Base-by-base conservation (phyloP, 2,888 invertebrate species). In the Salpingus planirostris region DNA sequence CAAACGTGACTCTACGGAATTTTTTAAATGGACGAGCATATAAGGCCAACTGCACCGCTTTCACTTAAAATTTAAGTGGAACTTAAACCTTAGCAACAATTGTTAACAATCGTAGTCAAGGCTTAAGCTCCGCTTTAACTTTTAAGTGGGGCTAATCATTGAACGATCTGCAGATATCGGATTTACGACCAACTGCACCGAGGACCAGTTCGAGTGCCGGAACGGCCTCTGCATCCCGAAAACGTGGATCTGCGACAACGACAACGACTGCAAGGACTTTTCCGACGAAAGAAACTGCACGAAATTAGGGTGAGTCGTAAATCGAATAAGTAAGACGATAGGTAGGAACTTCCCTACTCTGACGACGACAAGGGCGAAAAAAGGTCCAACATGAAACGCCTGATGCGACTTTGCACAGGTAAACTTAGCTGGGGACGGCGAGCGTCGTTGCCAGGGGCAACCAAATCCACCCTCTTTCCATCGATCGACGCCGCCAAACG, bases 261-360 rank as follows among this genome's bases (percentile, higher is more conserved):
- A 85, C 54, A 79, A 83, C 57, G 87, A 88, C 57, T 88, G 87
- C 54, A 77, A 77, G 29, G 87, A 87, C 54, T 78, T 73, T 53
- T 80, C 84, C 0, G 87, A 88, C 49, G 87, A 88, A 59, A 57
- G 67, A 11, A 80, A 82, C 64, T 86, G 85, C 59, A 78, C 78
- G 11, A 74, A 73, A 52, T 68, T 67, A 38, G 73, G 70, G 79
- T 80, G 54, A 75, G 76, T n/a, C n/a, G n/a, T n/a, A n/a, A n/a
- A n/a, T n/a, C n/a, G n/a, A n/a, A n/a, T n/a, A n/a, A n/a, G n/a
- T n/a, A n/a, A n/a, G n/a, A n/a, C n/a, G n/a, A n/a, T n/a, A n/a
- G n/a, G n/a, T n/a, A n/a, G n/a, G n/a, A n/a, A n/a, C n/a, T n/a
- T n/a, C n/a, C n/a, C n/a, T n/a, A n/a, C n/a, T n/a, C n/a, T n/a